Percentiles rank a stretch among this genome's conserved stretches.
Conservation (phyloP, 2,113 vertebrate species). For the Rhizomys pruinosus region DNA sequence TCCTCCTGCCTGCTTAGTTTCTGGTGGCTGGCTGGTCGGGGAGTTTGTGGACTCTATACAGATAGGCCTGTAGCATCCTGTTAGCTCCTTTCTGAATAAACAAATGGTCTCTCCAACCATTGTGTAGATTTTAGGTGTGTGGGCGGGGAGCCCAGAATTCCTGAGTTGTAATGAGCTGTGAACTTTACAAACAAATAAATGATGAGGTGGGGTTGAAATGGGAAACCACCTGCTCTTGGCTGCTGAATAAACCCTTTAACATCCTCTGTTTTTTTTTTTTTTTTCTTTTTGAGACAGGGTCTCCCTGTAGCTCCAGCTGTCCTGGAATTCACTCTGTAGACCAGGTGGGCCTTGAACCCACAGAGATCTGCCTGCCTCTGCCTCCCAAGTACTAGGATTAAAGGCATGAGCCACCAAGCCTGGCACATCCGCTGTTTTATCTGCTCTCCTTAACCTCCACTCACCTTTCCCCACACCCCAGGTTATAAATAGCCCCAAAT, state of each 20-base stretch:
- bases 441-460: neutral
- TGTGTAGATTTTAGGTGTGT: slow-evolving; percentile 68
- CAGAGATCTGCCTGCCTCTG: no score
- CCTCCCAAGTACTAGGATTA: no score
- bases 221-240: neutral
- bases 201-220: neutral
- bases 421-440: neutral
- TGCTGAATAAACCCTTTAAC: neutral
- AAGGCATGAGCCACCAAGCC: no score
- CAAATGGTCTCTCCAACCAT: slow-evolving; percentile 73
- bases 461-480: neutral
- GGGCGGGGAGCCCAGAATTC: slow-evolving; percentile 28
- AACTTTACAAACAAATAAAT: slow-evolving; percentile 59
- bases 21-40: neutral
- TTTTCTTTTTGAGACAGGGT: no score
- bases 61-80: slow-evolving; percentile 66
- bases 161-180: neutral
- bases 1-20: neutral
- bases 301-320: no score
- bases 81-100: slow-evolving; percentile 77
- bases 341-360: no score
- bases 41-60: neutral
- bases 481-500: neutral
- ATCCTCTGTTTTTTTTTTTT: neutral
- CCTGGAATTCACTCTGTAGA: no score